phyloP scores from a whole-genome alignment of 2,797 vertebrate genomes.

The Pangasius krempfi region DNA sequence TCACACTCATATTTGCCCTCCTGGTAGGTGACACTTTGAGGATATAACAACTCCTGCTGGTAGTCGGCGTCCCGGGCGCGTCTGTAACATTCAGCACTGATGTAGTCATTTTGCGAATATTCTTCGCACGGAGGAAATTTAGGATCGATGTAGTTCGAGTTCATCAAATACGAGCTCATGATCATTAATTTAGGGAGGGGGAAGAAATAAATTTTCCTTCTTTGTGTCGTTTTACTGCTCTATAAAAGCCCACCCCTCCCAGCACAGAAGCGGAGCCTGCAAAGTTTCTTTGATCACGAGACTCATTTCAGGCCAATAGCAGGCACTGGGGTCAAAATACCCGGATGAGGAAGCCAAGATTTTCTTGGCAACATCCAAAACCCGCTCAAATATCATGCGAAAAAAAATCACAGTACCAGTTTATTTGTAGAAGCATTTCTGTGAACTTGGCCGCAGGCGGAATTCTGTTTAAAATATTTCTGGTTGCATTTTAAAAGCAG shows the following conservation, averaged over 20 bases:
- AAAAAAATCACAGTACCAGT: not conserved
- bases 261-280: slow-evolving; percentile 80
- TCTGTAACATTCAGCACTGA: slow-evolving; percentile 85
- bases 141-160: slow-evolving; percentile 90
- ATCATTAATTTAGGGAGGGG: slow-evolving; percentile 89
- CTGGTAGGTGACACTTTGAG: slow-evolving; percentile 79
- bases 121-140: slow-evolving; percentile 90
- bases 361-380: slow-evolving; percentile 65
- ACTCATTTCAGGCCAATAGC: slow-evolving; percentile 80
- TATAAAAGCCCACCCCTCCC: slow-evolving; percentile 84
- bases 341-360: slow-evolving; percentile 84
- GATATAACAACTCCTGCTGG: slow-evolving; percentile 74
- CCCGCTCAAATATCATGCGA: not conserved
- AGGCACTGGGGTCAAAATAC: slow-evolving; percentile 73
- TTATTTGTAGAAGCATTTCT: not conserved
- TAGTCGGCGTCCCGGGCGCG: slow-evolving; percentile 82
- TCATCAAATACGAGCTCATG: slow-evolving; percentile 91
- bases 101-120: slow-evolving; percentile 90
- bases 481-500: not conserved
- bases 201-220: slow-evolving; percentile 88
- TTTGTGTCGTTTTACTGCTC: slow-evolving; percentile 89
- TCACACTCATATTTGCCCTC: slow-evolving; percentile 83
- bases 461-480: not conserved
- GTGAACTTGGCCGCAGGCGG: not conserved
- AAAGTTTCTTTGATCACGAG: slow-evolving; percentile 89